These are phyloP conservation scores for Phthorimaea operculella DNA, from an alignment of 1,140 invertebrate genomes.

Conservation along the genomic window DNA sequence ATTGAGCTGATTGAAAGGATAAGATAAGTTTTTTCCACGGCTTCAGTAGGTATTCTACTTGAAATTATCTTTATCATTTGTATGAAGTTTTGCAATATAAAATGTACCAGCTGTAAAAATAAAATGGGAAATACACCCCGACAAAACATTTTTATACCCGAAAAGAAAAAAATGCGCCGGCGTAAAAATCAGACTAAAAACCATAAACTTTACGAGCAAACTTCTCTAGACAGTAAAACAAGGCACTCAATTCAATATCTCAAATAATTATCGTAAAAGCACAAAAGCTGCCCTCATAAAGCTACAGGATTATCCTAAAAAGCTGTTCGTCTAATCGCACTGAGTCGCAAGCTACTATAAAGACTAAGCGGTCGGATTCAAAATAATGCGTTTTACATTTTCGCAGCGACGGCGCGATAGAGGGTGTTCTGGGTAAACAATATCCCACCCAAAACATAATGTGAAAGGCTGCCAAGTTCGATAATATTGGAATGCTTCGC, in stretches of 20 bases:
- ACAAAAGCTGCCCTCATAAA: not conserved
- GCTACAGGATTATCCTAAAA: conserved; percentile 45
- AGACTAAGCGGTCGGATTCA: conserved; percentile 63
- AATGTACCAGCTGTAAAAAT: too few species aligned
- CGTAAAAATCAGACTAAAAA: not conserved
- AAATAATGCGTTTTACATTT: conserved; percentile 67
- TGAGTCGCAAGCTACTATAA: conserved; percentile 56
- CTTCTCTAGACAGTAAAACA: not conserved
- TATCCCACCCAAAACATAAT: too few species aligned
- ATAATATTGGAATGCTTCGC: too few species aligned
- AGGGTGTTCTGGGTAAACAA: too few species aligned
- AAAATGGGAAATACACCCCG: too few species aligned
- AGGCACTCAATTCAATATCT: conserved; percentile 3
- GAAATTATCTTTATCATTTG: too few species aligned
- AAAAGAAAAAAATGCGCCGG: not conserved
- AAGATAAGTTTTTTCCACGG: too few species aligned
- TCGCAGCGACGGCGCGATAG: conserved; percentile 39
- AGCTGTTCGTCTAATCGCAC: conserved; percentile 59
- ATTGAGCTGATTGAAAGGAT: too few species aligned
- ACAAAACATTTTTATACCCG: too few species aligned
- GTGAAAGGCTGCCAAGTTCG: too few species aligned
- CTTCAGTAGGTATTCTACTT: too few species aligned
- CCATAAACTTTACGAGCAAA: not conserved
- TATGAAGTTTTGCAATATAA: too few species aligned
- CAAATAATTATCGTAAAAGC: conserved; percentile 6